Conservation (phyloP, 2,113 vertebrate genomes). For the Burhinus bistriatus region DNA sequence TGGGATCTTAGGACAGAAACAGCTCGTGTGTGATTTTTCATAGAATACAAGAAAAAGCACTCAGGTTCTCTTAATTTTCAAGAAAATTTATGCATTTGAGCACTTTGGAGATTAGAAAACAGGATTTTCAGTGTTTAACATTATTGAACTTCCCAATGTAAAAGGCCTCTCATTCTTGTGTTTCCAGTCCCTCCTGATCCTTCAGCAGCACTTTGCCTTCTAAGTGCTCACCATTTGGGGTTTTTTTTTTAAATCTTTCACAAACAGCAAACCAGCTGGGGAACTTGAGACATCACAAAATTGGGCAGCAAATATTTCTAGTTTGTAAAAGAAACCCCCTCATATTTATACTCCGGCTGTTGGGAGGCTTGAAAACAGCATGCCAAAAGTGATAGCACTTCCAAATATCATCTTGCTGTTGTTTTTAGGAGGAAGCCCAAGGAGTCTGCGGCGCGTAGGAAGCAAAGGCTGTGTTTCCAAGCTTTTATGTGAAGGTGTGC, state of each 20-base stretch:
- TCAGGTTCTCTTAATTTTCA: neutral
- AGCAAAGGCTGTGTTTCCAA: neutral
- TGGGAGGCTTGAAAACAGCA: neutral
- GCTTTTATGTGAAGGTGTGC: neutral
- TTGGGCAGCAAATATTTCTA: neutral
- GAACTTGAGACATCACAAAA: neutral
- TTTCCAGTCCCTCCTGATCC: neutral
- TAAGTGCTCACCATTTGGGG: neutral
- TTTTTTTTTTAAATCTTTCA: neutral
- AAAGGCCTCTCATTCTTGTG: neutral
- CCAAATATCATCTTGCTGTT: neutral
- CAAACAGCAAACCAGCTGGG: neutral
- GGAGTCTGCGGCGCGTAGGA: rapidly evolving
- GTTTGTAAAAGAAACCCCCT: neutral
- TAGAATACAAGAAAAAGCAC: neutral
- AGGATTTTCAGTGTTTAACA: neutral
- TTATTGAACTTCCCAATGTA: neutral
- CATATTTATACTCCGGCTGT: neutral
- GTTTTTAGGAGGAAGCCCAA: neutral
- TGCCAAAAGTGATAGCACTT: neutral
- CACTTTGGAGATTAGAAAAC: neutral
- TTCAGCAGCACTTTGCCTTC: neutral
- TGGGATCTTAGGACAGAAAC: neutral
- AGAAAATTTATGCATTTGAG: neutral
- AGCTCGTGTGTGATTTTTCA: neutral